Evolutionary conservation across 2,113 vertebrate genomes (phyloP).

Genomic region (Athene noctua): DNA sequence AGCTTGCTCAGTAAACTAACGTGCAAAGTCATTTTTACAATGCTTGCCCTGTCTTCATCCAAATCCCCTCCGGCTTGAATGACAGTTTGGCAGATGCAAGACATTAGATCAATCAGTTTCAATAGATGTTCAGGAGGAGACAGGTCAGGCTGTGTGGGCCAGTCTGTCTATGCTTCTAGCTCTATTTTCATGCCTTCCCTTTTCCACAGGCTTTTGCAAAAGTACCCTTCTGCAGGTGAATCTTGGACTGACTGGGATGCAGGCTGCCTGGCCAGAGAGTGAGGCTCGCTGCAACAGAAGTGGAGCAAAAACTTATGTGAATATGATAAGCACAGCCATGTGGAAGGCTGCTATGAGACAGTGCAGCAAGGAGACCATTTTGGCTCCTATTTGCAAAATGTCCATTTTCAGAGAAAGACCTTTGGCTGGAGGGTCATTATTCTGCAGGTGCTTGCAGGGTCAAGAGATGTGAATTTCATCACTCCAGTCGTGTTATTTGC

Average conservation of each 20-base stretch:
- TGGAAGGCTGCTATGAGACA: not conserved
- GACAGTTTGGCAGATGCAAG: conserved; percentile 82
- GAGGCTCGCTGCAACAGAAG: not conserved
- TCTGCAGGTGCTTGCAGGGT: not conserved
- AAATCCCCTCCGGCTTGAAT: conserved; percentile 79
- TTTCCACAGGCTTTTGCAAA: not conserved
- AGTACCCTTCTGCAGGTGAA: not conserved
- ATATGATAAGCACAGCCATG: not conserved
- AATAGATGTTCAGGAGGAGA: conserved; percentile 61
- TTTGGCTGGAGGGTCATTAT: not conserved
- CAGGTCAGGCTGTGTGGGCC: conserved; percentile 52
- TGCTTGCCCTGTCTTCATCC: conserved; percentile 66
- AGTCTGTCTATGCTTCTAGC: not conserved
- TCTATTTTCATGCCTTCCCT: not conserved
- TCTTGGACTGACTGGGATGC: not conserved
- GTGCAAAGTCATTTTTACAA: conserved; percentile 61
- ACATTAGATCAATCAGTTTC: conserved; percentile 86
- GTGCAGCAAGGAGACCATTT: fast-evolving
- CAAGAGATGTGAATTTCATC: not conserved
- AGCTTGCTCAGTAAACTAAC: conserved; percentile 60
- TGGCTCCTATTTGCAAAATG: not conserved
- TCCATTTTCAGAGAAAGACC: not conserved
- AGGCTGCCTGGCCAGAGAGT: not conserved
- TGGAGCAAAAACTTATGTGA: not conserved
- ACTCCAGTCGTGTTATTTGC: not conserved